Evolutionary conservation across 2,888 invertebrate species (phyloP).

Genomic region (Drosophila nr. perissopoda): DNA sequence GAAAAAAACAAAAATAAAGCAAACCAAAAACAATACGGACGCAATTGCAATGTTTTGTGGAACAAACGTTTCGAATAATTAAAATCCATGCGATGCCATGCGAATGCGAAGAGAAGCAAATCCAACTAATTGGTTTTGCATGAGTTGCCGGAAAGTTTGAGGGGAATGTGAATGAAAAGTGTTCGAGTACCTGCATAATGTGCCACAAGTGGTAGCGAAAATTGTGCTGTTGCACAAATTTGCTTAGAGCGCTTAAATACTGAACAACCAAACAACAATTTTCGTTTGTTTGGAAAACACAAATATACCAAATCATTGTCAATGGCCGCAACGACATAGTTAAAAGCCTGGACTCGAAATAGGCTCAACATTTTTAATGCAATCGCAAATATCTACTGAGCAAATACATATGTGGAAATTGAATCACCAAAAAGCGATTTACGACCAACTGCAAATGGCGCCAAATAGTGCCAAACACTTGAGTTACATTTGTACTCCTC

Average conservation of each 20-base stretch:
- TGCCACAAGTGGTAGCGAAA: slow-evolving; percentile 59
- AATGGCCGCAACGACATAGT: neutral
- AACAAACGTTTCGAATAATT: slow-evolving; percentile 56
- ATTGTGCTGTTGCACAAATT: slow-evolving; percentile 36
- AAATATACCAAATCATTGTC: slow-evolving; percentile 15
- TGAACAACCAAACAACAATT: slow-evolving; percentile 33
- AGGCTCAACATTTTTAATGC: slow-evolving; percentile 1
- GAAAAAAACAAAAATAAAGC: neutral
- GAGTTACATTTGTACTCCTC: slow-evolving; percentile 18
- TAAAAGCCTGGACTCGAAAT: neutral
- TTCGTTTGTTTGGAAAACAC: slow-evolving; percentile 30
- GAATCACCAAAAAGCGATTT: slow-evolving; percentile 32
- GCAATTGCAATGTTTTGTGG: slow-evolving; percentile 51
- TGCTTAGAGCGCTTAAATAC: slow-evolving; percentile 36
- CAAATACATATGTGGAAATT: slow-evolving; percentile 3
- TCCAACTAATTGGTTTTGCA: slow-evolving; percentile 81
- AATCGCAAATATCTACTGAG: slow-evolving; percentile 24
- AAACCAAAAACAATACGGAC: slow-evolving; percentile 25
- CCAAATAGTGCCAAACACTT: slow-evolving; percentile 52
- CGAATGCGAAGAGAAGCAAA: slow-evolving; percentile 68
- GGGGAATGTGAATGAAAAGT: neutral
- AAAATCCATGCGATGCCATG: slow-evolving; percentile 53
- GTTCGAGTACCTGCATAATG: slow-evolving; percentile 11
- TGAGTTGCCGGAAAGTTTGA: slow-evolving; percentile 57
- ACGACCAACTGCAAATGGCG: slow-evolving; percentile 43